Evolutionary conservation across 2,113 vertebrate genomes (phyloP), one percentile per base, ranked within the genome.

Genomic region (Turnix velox): DNA sequence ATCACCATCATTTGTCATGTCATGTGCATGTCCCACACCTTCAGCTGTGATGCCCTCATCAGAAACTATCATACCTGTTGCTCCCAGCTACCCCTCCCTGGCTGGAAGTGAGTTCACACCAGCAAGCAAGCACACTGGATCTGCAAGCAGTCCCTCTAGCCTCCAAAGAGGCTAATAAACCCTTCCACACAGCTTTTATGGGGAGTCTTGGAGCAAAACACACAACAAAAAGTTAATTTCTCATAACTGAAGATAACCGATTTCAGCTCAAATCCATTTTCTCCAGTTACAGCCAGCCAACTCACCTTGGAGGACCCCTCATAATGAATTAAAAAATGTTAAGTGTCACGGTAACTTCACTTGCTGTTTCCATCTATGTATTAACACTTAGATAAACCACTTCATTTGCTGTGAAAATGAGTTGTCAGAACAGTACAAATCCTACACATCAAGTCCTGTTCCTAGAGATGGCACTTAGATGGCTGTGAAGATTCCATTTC

Each of bases 101-200:
- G 25, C 6, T 19, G 3, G 6, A 66, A 74, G 28, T 1, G 23
- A 66, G 42, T 40, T 86, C 28, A 68, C 52, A 33, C 48, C 30
- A 35, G 24, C 10, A 25, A 80, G 59, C 37, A 73, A 31, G 15
- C 37, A 57, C 48, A 8, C n/a, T 16, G 54, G 28, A 37, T 72
- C 62, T 20, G 37, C 49, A 74, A 45, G 62, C 19, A 58, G 17
- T 12, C 24, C 23, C 57, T 68, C 46, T 25, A 57, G 40, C 3
- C 35, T 80, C 58, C 55, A 69, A 30, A 91, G 35, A 0, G 0
- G 48, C 12, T 33, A 15, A 17, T 68, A 93, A 85, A 94, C 82
- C 95, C 94, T 84, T 88, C 40, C 72, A 39, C 37, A 71, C 67
- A 84, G 87, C 76, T 96, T 61, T 43, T 33, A 75, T 78, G 85